These are phyloP conservation scores for Anser brachyrhynchus DNA, from an alignment of 2,113 vertebrate species.

Conservation along the genomic window DNA sequence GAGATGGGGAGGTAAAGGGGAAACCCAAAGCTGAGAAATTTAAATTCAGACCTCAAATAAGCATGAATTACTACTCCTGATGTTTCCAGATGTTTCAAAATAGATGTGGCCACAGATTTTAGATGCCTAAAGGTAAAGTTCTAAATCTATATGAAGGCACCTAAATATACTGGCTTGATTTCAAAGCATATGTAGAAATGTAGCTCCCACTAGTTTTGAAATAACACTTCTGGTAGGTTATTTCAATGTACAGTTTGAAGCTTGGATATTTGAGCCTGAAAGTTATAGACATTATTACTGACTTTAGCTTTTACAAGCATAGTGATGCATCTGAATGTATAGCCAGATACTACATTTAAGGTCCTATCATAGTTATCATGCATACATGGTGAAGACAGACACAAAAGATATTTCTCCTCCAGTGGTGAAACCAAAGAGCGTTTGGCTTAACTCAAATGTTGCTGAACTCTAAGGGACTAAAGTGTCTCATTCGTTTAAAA, in stretches of 20 bases:
- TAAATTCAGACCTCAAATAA: slow-evolving; percentile 48
- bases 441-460: not conserved
- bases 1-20: slow-evolving; percentile 4
- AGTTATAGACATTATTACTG: not conserved
- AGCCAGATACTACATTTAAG: not conserved
- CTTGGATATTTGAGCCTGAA: not conserved
- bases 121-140: slow-evolving; percentile 7
- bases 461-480: not conserved
- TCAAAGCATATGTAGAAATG: not conserved
- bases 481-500: not conserved
- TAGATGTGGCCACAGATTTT: slow-evolving; percentile 29
- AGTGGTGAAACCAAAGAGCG: not conserved
- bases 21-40: slow-evolving; percentile 17
- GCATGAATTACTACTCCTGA: not conserved
- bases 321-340: not conserved
- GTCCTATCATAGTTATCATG: not conserved
- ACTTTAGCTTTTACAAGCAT: not conserved
- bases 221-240: not conserved
- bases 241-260: not conserved
- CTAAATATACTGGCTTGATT: not conserved
- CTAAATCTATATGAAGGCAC: not conserved
- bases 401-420: not conserved
- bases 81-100: slow-evolving; percentile 17
- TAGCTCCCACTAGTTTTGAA: not conserved
- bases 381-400: not conserved